Conservation (phyloP, 2,888 invertebrate species). For the Fragum sueziense region DNA sequence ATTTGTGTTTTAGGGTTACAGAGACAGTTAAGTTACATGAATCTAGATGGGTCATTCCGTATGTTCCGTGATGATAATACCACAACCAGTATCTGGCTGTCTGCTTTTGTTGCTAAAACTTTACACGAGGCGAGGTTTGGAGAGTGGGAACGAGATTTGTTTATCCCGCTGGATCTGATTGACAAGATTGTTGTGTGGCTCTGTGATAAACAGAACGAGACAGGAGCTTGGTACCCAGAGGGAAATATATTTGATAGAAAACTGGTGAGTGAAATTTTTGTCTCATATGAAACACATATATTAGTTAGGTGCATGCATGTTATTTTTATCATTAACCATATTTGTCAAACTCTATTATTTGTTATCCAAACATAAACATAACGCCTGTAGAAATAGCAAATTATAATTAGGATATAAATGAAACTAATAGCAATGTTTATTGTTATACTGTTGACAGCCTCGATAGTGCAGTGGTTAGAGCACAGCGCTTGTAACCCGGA, state of each 20-base stretch:
- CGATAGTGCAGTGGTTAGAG: too few species aligned
- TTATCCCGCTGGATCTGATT: conserved; percentile 94
- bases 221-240: conserved; percentile 88
- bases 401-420: too few species aligned
- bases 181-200: conserved; percentile 93
- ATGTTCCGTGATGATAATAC: conserved; percentile 87
- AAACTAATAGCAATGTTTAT: too few species aligned
- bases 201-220: conserved; percentile 90
- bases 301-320: too few species aligned
- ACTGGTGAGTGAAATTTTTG: conserved; percentile 85
- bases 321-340: too few species aligned
- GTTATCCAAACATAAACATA: too few species aligned
- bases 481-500: too few species aligned
- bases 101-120: conserved; percentile 93
- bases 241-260: conserved; percentile 89
- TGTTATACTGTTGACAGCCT: too few species aligned
- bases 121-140: conserved; percentile 96
- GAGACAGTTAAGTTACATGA: conserved; percentile 94
- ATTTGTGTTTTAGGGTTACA: conserved; percentile 88
- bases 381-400: too few species aligned
- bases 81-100: conserved; percentile 92
- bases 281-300: too few species aligned
- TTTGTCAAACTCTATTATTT: too few species aligned
- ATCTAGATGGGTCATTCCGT: conserved; percentile 94
- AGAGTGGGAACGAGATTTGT: conserved; percentile 98